Base-by-base conservation (phyloP, 2,797 vertebrate species). In the Neosalanx taihuensis region DNA sequence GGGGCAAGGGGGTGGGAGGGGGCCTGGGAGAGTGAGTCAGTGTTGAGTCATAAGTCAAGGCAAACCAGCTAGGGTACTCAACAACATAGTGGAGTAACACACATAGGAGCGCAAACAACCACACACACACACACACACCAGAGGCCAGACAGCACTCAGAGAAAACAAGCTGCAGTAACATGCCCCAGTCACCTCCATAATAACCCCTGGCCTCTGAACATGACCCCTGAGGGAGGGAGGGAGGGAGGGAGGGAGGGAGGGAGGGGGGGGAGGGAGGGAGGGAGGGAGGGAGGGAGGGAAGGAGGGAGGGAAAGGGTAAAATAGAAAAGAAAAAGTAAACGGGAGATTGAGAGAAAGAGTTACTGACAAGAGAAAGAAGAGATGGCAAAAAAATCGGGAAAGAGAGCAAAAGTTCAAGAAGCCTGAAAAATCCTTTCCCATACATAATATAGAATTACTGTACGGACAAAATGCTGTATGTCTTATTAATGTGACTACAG, bases 31-130 rank as follows among this genome's bases (percentile, higher is more conserved):
- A 88, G 89, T 95, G 94, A 94, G 78, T 87, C 90, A 94, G 88
- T 84, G 87, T 86, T 91, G 90, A 92, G 87, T 92, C 92, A 92
- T 93, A 90, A 90, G 84, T 93, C 91, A 90, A 66, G 87, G 81
- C 91, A 85, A 79, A 77, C 80, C 81, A 81, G 72, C 29, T 74
- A 69, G 85, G 87, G 87, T 86, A 80, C 82, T 84, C 71, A 89
- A 58, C 76, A 80, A 76, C 82, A 81, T 79, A 67, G 80, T 15
- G 77, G 81, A 17, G 76, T 80, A 77, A 56, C 18, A 56, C 51
- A 56, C 51, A 56, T 7, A 56, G 4, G 15, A 17, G 17, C 83
- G 79, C 76, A 84, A 17, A 56, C 76, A 84, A 83, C 81, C 89
- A 89, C 79, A 79, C 87, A 87, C 82, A 75, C 79, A 26, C 89